These are phyloP conservation scores for Microcebus lehilahytsara DNA, from an alignment of 2,113 vertebrate genomes.

Conservation along the genomic window DNA sequence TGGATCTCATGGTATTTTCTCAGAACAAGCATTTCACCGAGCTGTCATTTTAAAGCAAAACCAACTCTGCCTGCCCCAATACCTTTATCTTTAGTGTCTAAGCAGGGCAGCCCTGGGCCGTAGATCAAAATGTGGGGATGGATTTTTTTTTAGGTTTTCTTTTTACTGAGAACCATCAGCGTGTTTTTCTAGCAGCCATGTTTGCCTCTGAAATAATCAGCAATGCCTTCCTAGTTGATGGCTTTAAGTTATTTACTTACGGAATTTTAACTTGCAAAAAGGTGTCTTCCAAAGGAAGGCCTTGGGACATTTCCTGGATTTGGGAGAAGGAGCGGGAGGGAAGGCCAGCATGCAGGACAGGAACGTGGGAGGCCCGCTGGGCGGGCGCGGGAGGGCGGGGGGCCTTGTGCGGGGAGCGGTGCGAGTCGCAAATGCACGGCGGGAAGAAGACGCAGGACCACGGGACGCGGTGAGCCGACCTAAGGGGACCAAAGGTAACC, in stretches of 20 bases:
- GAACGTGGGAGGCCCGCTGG: too few species aligned
- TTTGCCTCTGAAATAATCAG: neutral
- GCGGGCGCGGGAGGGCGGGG: too few species aligned
- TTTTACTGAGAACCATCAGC: neutral
- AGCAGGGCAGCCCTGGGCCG: neutral
- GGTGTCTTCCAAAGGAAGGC: neutral
- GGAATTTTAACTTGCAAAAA: neutral
- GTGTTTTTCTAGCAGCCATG: neutral
- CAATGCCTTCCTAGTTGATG: neutral
- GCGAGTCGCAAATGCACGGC: fast-evolving
- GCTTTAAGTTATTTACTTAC: neutral
- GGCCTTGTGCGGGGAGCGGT: too few species aligned
- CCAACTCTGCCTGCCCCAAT: fast-evolving
- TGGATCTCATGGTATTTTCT: neutral
- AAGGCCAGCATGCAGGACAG: fast-evolving
- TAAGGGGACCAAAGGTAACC: neutral
- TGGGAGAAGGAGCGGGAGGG: neutral
- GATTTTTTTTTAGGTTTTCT: neutral
- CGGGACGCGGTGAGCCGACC: too few species aligned
- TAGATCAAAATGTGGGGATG: neutral
- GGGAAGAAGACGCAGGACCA: too few species aligned
- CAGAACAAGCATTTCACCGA: neutral
- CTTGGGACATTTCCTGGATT: neutral
- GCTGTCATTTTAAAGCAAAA: neutral
- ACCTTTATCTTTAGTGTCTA: neutral